These are phyloP conservation scores for Sciurus carolinensis DNA, from an alignment of 2,797 vertebrate genomes.

Conservation along the genomic window DNA sequence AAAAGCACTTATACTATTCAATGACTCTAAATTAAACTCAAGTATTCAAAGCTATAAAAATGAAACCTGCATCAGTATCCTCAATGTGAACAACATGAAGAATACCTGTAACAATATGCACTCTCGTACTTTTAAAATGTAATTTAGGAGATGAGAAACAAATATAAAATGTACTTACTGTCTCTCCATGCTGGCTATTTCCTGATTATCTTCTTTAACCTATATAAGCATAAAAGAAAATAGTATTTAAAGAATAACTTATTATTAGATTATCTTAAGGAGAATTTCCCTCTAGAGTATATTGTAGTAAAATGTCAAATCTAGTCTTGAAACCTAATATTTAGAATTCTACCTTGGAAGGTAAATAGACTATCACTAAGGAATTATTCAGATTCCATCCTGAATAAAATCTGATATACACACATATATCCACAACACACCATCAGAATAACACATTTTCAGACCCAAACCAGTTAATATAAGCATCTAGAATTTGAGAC, in stretches of 20 bases:
- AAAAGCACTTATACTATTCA: neutral
- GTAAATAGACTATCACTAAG: conserved; percentile 55
- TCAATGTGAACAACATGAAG: neutral
- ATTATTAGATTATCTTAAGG: conserved; percentile 48
- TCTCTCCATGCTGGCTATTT: conserved; percentile 98
- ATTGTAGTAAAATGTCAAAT: conserved; percentile 13
- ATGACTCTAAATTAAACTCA: conserved; percentile 37
- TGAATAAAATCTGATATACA: neutral
- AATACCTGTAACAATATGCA: neutral
- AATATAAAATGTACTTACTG: conserved; percentile 92
- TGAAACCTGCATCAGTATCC: neutral
- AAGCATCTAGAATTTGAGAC: conserved; percentile 54
- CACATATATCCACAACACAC: neutral
- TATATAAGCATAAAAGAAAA: conserved; percentile 85
- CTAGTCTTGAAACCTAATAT: neutral
- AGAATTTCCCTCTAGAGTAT: conserved; percentile 32
- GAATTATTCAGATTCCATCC: conserved; percentile 29
- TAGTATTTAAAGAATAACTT: conserved; percentile 18
- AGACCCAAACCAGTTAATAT: neutral
- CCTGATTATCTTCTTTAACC: conserved; percentile 98
- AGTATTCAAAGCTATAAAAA: conserved; percentile 49
- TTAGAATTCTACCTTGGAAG: conserved; percentile 43
- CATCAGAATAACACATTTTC: neutral
- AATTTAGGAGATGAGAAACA: conserved; percentile 49
- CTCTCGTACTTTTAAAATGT: neutral